Base-by-base conservation (phyloP, 2,113 vertebrate genomes). In the Serinus canaria region DNA sequence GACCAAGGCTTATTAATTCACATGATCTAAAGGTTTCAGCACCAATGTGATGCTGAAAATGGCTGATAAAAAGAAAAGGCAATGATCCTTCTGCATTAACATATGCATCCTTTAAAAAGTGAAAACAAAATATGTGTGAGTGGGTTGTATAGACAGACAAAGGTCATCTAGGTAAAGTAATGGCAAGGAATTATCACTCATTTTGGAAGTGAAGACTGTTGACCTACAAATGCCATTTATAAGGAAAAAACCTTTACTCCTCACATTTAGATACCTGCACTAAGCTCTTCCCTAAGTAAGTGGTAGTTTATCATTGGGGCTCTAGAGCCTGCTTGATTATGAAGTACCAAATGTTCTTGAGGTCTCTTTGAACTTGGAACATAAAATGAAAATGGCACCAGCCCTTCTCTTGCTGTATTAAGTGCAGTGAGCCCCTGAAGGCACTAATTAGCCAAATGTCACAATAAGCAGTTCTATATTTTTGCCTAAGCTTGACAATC, bases 371-470 rank as follows among this genome's bases (percentile, higher is more conserved):
- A 37, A 84, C 76, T 79, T 79, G 58, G 66, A 94, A 96, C 1
- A 15, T 95, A 94, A 95, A 96, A 90, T 73, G 73, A 87, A 96
- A 96, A 93, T 75, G 58, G 44, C 90, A 95, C 33, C 35, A 66
- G 14, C 68, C 68, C 73, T 82, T 76, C 46, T 83, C 50, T 80
- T 7, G 7, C 77, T 63, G 13, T 77, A 80, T 68, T 83, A 83
- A 83, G 58, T 47, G 44, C 62, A 86, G 59, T 43, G 37, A 89
- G 55, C 80, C 90, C 93, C 83, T 60, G 55, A 77, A 89, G 90
- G 66, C 4, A 4, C 73, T 95, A 91, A 93, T 96, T 95, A 97
- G 33, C 53, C 55, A 96, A 95, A 96, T 91, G 95, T 89, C 93
- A 93, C 85, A 89, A 87, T 39, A 89, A 66, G 41, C 23, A 86